Percentiles rank a stretch among this genome's conserved stretches.
Conservation (phyloP, 92 coral and sea anemone genomes). For the Palythoa heliodiscus region DNA sequence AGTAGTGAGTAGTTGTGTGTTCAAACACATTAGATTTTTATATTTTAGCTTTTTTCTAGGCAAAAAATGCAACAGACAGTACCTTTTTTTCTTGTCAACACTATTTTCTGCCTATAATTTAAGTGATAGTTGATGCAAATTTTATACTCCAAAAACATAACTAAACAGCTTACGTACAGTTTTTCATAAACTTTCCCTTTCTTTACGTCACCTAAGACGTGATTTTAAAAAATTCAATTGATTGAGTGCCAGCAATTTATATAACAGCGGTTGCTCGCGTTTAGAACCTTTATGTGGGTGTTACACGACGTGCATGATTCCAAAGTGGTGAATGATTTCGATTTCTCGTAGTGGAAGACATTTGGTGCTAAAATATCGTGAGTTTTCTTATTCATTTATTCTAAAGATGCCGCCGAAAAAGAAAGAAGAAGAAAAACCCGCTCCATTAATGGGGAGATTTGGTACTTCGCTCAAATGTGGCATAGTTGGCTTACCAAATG, state of each 20-base stretch:
- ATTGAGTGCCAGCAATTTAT: neutral
- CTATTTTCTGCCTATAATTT: too few relatives aligned
- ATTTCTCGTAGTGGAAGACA: slow-evolving; percentile 15
- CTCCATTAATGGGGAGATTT: slow-evolving; percentile 95
- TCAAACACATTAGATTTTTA: too few relatives aligned
- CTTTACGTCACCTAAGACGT: too few relatives aligned
- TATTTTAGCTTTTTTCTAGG: too few relatives aligned
- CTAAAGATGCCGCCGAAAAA: slow-evolving; percentile 97
- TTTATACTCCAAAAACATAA: too few relatives aligned
- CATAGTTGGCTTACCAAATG: slow-evolving; percentile 96
- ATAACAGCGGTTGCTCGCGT: neutral
- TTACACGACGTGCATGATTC: neutral
- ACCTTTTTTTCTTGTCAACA: too few relatives aligned
- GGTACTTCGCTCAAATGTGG: slow-evolving; percentile 98
- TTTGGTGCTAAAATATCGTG: slow-evolving; percentile 42
- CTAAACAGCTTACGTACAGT: too few relatives aligned
- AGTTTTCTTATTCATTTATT: slow-evolving; percentile 50
- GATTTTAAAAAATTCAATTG: too few relatives aligned
- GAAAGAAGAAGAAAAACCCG: slow-evolving; percentile 86
- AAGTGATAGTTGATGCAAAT: too few relatives aligned
- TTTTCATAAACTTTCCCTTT: too few relatives aligned
- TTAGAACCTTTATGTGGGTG: neutral
- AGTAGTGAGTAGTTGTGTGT: too few relatives aligned
- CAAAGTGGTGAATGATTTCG: slow-evolving; percentile 7
- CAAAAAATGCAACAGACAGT: too few relatives aligned